phyloP scores from a whole-genome alignment of 2,113 vertebrate species.

The Electrona antarctica region DNA sequence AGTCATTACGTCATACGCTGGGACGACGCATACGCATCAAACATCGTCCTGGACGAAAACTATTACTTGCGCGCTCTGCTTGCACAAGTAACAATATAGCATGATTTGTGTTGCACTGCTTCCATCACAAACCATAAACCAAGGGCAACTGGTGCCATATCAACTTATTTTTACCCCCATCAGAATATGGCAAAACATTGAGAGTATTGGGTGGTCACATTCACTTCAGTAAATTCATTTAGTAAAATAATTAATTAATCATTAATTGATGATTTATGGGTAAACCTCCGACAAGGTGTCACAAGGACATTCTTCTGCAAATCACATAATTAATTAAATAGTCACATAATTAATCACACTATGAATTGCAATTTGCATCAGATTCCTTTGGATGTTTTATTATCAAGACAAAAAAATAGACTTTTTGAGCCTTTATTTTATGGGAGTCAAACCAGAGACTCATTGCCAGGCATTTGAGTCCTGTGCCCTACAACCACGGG shows the following conservation, averaged over 20 bases:
- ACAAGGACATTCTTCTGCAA: conserved; percentile 45
- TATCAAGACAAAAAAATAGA: no score
- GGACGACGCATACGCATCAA: no score
- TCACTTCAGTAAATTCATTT: conserved; percentile 48
- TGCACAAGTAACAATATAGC: no score
- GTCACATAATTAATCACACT: conserved; percentile 41
- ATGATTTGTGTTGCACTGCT: conserved; percentile 29
- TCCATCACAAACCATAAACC: conserved; percentile 31
- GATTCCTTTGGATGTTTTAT: not conserved
- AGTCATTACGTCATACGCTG: no score
- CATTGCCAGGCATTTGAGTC: no score
- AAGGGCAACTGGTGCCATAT: conserved; percentile 28
- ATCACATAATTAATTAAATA: conserved; percentile 35
- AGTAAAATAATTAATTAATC: no score
- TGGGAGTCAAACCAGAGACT: no score
- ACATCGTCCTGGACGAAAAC: no score
- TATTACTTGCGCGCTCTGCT: no score
- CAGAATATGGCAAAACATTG: conserved; percentile 31
- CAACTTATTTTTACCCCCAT: not conserved
- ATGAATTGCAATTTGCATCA: conserved; percentile 16
- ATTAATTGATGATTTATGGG: conserved; percentile 51
- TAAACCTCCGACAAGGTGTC: conserved; percentile 50
- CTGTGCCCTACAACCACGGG: no score
- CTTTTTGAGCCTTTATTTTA: no score
- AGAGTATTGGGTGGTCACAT: conserved; percentile 51